Evolutionary conservation across 1,140 invertebrate genomes (phyloP).

Genomic region (Euura saliciscinereae): DNA sequence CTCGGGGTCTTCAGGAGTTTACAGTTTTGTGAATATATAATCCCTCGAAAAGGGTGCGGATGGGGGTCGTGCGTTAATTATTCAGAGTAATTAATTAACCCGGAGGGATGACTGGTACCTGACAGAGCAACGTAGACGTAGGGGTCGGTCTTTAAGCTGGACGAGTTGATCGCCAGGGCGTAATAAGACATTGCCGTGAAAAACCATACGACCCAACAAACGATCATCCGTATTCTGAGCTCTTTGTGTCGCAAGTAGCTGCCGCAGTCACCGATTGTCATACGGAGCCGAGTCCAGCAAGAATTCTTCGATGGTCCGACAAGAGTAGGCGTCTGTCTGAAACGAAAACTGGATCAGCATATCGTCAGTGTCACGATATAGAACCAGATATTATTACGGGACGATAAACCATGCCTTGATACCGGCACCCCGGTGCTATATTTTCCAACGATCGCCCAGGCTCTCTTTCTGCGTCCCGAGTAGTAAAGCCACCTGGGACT

Average conservation of each 20-base stretch:
- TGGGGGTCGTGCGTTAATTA: background rate
- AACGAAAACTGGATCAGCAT: too few relatives aligned
- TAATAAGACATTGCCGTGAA: constrained; percentile 56
- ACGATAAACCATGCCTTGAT: constrained; percentile 9
- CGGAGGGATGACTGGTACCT: constrained; percentile 48
- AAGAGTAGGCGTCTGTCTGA: too few relatives aligned
- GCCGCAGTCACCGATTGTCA: background rate
- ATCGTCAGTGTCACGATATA: too few relatives aligned
- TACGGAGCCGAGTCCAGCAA: background rate
- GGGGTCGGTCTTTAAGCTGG: constrained; percentile 51
- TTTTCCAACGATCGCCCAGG: constrained; percentile 37
- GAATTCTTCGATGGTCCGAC: background rate
- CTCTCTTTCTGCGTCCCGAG: constrained; percentile 36
- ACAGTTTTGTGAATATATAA: background rate
- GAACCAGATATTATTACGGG: too few relatives aligned
- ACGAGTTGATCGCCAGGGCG: constrained; percentile 53
- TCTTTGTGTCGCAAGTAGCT: constrained; percentile 5
- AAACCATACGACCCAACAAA: constrained; percentile 47
- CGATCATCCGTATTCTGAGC: constrained; percentile 39
- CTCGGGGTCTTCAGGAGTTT: background rate
- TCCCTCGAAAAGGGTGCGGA: background rate
- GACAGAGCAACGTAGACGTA: constrained; percentile 54
- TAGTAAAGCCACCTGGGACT: constrained; percentile 52
- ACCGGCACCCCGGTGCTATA: constrained; percentile 13
- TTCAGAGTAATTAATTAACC: background rate